Percentiles rank a stretch among this genome's conserved stretches.
phyloP scores from a whole-genome alignment of 2,888 invertebrate genomes.

The Caenorhabditis drosophilae region DNA sequence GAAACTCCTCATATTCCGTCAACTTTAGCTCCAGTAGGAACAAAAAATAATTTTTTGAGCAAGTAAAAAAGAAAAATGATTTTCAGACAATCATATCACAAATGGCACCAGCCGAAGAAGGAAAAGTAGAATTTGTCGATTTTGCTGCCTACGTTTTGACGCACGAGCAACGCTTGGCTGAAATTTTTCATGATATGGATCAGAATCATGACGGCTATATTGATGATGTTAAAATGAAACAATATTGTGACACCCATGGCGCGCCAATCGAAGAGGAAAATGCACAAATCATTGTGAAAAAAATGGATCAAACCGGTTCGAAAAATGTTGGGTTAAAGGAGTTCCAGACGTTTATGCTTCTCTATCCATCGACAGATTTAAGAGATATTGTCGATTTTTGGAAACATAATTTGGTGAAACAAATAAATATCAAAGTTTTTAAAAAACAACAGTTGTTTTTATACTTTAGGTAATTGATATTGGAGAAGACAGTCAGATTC shows the following conservation, averaged over 20 bases:
- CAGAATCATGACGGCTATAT: conserved; percentile 86
- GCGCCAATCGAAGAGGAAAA: conserved; percentile 84
- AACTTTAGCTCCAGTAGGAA: conserved; percentile 55
- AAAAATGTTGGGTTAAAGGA: conserved; percentile 75
- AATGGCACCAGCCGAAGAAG: conserved; percentile 27
- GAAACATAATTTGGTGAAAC: conserved; percentile 83
- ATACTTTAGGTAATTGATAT: conserved; percentile 69
- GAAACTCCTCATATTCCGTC: conserved; percentile 71
- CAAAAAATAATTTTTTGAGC: background rate
- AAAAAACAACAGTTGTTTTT: too few relatives aligned
- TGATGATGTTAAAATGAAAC: conserved; percentile 83
- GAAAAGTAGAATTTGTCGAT: conserved; percentile 73
- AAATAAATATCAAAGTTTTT: background rate
- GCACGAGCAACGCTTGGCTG: conserved; percentile 89
- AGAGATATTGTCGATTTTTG: conserved; percentile 92
- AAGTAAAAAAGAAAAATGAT: too few relatives aligned
- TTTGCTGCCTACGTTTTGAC: conserved; percentile 93
- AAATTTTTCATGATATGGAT: conserved; percentile 92
- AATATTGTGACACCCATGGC: conserved; percentile 88
- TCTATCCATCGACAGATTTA: conserved; percentile 89
- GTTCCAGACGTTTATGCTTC: conserved; percentile 91
- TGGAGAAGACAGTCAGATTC: conserved; percentile 94
- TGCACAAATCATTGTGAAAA: conserved; percentile 84
- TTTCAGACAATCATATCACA: conserved; percentile 17
- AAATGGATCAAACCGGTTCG: conserved; percentile 79